phyloP scores from a whole-genome alignment of 2,888 invertebrate genomes.

The Phrixothrix hirtus region DNA sequence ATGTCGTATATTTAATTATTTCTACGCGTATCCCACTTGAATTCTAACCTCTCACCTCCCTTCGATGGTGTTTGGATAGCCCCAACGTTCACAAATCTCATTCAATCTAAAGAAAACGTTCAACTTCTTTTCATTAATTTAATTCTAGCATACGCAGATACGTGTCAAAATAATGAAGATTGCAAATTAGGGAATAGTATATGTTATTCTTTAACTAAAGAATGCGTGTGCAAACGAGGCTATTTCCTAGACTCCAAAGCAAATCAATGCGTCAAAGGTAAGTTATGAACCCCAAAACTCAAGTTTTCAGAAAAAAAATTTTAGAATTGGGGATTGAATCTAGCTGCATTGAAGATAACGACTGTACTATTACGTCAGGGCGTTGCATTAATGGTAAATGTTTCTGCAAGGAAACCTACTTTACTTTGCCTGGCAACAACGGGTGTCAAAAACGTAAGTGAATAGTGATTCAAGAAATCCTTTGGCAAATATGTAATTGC shows the following conservation, averaged over 20 bases:
- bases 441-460: background rate
- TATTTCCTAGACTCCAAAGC: background rate
- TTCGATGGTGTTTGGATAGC: too few species aligned
- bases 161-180: background rate
- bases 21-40: too few species aligned
- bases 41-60: too few species aligned
- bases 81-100: too few species aligned
- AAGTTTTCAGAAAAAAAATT: too few species aligned
- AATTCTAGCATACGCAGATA: too few species aligned
- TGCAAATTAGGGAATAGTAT: background rate
- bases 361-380: background rate
- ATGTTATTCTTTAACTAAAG: background rate
- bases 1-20: too few species aligned
- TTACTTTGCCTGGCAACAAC: background rate
- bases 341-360: background rate
- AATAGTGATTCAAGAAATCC: too few species aligned
- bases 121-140: too few species aligned
- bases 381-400: background rate
- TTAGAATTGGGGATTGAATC: background rate
- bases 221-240: background rate
- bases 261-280: background rate
- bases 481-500: too few species aligned
- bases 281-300: background rate
- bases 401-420: background rate
- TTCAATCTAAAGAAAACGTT: too few species aligned